A percentile compares a stretch with the other conserved stretches of the same genome.
Conservation (phyloP, 2,888 invertebrate genomes). For the Exocentrus adspersus region DNA sequence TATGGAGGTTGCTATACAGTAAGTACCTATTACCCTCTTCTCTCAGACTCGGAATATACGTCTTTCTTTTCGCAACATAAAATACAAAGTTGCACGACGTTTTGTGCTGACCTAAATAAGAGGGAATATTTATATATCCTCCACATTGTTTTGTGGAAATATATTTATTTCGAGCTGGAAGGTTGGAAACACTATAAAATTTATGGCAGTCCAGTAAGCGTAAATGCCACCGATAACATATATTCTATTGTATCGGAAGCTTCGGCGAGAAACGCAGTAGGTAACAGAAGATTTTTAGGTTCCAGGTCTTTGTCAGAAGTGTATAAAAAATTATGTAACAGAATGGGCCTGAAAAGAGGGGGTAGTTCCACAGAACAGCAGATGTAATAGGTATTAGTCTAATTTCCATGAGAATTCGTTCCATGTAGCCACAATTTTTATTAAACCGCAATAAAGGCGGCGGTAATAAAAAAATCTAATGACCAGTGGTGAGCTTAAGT, state of each 20-base stretch:
- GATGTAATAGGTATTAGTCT: too few species aligned
- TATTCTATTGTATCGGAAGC: conserved; percentile 15
- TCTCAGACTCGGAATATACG: too few species aligned
- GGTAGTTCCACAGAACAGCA: too few species aligned
- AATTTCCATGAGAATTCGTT: too few species aligned
- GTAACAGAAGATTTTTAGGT: conserved; percentile 6
- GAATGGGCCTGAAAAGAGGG: too few species aligned
- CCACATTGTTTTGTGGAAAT: conserved; percentile 11
- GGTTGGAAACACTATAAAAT: conserved; percentile 5
- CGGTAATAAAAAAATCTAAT: conserved; percentile 36
- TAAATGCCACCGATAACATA: conserved; percentile 14
- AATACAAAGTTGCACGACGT: background rate
- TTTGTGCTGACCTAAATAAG: conserved; percentile 2
- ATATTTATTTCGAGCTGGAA: conserved; percentile 8
- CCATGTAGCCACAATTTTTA: conserved; percentile 4
- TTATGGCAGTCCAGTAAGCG: conserved; percentile 6
- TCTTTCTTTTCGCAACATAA: background rate
- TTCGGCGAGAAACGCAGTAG: background rate
- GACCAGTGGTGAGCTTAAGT: conserved; percentile 31
- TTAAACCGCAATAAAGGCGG: conserved; percentile 26
- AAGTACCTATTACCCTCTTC: background rate
- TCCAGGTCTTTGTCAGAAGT: background rate
- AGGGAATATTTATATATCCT: conserved; percentile 5
- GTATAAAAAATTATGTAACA: too few species aligned
- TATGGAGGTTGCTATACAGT: too few species aligned